Evolutionary conservation across 2,113 vertebrate genomes (phyloP).

Genomic region (Sinocyclocheilus anophthalmus): DNA sequence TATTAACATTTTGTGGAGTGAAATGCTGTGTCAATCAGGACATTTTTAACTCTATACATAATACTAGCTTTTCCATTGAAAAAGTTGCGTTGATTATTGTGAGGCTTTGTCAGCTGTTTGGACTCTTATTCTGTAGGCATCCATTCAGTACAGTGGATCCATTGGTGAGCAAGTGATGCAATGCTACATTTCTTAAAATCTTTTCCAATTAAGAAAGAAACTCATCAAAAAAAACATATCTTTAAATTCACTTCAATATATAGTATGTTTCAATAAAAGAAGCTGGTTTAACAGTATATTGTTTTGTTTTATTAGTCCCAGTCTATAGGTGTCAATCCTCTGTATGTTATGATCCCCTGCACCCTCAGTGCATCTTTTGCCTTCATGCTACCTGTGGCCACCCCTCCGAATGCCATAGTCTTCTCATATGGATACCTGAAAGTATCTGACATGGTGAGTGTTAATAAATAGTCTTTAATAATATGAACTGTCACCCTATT

Average conservation of each 20-base stretch:
- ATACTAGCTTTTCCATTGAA: no score
- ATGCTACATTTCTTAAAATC: no score
- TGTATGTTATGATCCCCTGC: constrained; percentile 93
- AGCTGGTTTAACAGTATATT: background rate
- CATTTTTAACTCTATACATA: no score
- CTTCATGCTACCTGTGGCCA: constrained; percentile 96
- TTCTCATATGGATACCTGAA: constrained; percentile 88
- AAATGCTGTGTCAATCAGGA: no score
- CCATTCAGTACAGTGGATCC: no score
- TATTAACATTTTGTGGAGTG: no score
- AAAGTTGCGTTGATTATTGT: no score
- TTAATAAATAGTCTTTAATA: background rate
- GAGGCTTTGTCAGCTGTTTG: no score
- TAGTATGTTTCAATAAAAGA: background rate
- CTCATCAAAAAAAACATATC: no score
- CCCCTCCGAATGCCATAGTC: constrained; percentile 91
- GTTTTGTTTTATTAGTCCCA: constrained; percentile 75
- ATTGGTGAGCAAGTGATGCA: no score
- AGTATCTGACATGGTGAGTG: constrained; percentile 91
- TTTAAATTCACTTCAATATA: background rate
- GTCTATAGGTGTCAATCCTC: constrained; percentile 84
- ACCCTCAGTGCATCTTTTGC: constrained; percentile 92
- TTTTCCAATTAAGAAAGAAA: no score
- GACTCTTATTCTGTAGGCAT: no score
- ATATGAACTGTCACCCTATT: background rate